Evolutionary conservation across 2,113 vertebrate species (phyloP).

Genomic region (Semnopithecus entellus): DNA sequence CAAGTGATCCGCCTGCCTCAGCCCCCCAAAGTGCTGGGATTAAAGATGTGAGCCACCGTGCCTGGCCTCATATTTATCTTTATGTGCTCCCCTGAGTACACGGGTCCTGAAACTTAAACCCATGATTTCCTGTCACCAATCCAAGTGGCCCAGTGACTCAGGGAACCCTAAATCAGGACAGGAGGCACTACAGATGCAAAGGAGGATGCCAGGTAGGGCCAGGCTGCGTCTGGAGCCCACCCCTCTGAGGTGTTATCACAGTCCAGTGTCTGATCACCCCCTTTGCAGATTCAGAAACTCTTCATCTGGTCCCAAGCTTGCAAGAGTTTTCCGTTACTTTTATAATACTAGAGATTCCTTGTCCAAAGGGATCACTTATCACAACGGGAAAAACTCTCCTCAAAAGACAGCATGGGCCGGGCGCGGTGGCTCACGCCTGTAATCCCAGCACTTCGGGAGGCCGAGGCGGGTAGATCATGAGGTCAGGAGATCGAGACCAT

Average conservation of each 20-base stretch:
- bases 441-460: no score
- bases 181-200: background rate
- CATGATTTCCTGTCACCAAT: background rate
- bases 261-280: rapidly evolving
- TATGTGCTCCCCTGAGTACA: background rate
- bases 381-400: background rate
- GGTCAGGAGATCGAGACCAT: no score
- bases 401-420: background rate
- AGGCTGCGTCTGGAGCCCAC: background rate
- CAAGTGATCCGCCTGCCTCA: rapidly evolving
- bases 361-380: rapidly evolving
- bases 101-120: background rate
- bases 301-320: background rate
- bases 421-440: rapidly evolving
- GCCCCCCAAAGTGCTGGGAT: no score
- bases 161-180: background rate
- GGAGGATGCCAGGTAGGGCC: background rate
- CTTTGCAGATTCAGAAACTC: background rate
- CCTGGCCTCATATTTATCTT: background rate
- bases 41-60: no score
- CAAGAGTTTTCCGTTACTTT: background rate
- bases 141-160: rapidly evolving
- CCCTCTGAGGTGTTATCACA: rapidly evolving
- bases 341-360: background rate
- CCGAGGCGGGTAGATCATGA: rapidly evolving